Evolutionary conservation across 2,888 invertebrate genomes (phyloP), one percentile per base, ranked within the genome.

Genomic region (Caenorhabditis japonica): DNA sequence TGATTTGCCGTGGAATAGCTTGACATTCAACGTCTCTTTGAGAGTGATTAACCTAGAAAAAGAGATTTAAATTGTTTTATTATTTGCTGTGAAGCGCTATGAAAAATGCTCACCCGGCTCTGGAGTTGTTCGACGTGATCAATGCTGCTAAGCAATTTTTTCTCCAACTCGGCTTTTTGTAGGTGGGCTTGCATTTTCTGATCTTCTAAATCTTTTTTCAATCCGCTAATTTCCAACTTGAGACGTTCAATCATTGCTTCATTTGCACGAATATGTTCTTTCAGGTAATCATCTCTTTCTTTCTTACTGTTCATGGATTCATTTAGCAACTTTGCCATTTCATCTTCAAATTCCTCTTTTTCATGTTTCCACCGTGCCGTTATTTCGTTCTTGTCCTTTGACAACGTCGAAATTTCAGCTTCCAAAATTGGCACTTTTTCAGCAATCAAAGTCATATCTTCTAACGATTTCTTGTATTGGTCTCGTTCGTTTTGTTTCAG

Each of bases 21-120:
- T 85, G 84, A 41, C 82, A 82, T 75, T 84, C 82, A 3, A 79
- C 86, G 56, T 86, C 86, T 21, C 83, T 56, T 7, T 71, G 60
- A 2, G 83, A 75, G 30, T 74, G 75, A 34, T 84, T 83, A 15
- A 81, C 38, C 83, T 84, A 33, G 47, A 81, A 62, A 23, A 8
- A 19, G 1, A 1, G 33, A 47, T 27, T 3, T 17, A 4, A 30
- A 34, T 7, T 30, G 30, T 23, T 34, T 5, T 12, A 10, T 17
- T 15, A 10, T 30, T 41, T n/a, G n/a, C n/a, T n/a, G n/a, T n/a
- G n/a, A n/a, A n/a, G n/a, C n/a, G n/a, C n/a, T n/a, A n/a, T n/a
- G n/a, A n/a, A n/a, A n/a, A n/a, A n/a, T n/a, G 4, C 43, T 55
- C 15, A 64, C 64, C 34, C 30, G 56, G 66, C 56, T 56, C 17